Evolutionary conservation across 30 jellyfish, hydroid and myxozoan species (phyloP).

Genomic region (Hydractinia echinata): DNA sequence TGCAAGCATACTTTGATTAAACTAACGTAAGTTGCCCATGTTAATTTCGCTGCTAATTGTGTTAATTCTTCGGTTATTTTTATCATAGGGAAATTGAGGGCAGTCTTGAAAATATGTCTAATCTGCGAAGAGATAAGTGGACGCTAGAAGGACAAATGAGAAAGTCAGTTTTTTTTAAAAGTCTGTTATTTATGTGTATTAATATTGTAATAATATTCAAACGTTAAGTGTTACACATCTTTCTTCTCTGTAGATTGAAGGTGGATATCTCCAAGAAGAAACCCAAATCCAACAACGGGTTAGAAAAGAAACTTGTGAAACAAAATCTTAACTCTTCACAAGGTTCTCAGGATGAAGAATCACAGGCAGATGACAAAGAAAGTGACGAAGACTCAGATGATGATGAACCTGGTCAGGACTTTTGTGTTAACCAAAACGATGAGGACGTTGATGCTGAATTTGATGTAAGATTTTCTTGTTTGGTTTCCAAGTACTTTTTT

Average conservation of each 20-base stretch:
- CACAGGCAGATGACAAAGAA: slow-evolving; percentile 59
- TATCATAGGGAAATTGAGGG: slow-evolving; percentile 78
- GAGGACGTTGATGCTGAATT: slow-evolving; percentile 55
- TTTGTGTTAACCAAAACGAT: slow-evolving; percentile 45
- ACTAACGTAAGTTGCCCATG: no score
- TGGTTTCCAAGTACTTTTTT: no score
- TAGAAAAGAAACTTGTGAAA: slow-evolving; percentile 32
- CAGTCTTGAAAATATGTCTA: slow-evolving; percentile 85
- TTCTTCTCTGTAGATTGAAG: slow-evolving; percentile 42
- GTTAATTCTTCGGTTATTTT: neutral
- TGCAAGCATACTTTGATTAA: no score
- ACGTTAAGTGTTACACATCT: neutral
- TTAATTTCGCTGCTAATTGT: neutral
- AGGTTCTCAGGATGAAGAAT: slow-evolving; percentile 43
- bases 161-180: slow-evolving; percentile 41
- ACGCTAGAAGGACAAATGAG: slow-evolving; percentile 90
- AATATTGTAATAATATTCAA: no score
- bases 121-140: slow-evolving; percentile 94
- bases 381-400: slow-evolving; percentile 78
- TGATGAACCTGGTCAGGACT: slow-evolving; percentile 36
- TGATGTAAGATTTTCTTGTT: neutral
- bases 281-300: slow-evolving; percentile 30
- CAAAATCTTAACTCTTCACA: neutral
- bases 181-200: neutral
- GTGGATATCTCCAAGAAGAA: slow-evolving; percentile 65